Conservation (phyloP, 2,797 vertebrate genomes). For the Chaunax sp. region DNA sequence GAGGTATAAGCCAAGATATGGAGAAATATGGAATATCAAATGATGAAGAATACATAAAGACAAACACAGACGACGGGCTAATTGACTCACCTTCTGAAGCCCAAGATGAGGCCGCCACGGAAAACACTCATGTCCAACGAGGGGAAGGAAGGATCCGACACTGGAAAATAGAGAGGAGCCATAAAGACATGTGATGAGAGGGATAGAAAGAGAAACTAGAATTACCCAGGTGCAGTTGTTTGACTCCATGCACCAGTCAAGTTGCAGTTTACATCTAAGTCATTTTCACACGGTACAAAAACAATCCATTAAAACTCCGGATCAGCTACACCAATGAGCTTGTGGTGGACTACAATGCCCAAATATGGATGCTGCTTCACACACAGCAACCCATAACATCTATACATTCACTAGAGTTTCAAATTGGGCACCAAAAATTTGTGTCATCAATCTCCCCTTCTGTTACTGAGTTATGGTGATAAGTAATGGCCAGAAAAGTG, state of each 20-base stretch:
- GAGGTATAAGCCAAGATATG: slow-evolving; percentile 53
- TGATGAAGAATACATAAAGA: slow-evolving; percentile 33
- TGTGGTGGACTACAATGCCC: too few relatives aligned
- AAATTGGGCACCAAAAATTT: too few relatives aligned
- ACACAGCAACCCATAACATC: too few relatives aligned
- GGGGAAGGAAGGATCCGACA: slow-evolving; percentile 84
- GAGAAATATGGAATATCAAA: slow-evolving; percentile 61
- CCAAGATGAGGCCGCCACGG: slow-evolving; percentile 77
- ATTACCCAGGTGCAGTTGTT: too few relatives aligned
- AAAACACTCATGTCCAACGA: slow-evolving; percentile 72
- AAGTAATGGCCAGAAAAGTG: too few relatives aligned
- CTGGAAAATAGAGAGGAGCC: slow-evolving; percentile 72
- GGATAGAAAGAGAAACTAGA: background rate
- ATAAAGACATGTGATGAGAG: slow-evolving; percentile 5
- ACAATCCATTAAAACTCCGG: background rate
- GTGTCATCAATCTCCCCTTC: too few relatives aligned
- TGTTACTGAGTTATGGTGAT: too few relatives aligned
- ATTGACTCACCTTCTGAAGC: slow-evolving; percentile 89
- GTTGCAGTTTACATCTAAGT: too few relatives aligned
- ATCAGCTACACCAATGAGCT: too few relatives aligned
- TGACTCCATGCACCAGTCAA: too few relatives aligned
- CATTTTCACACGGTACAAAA: background rate
- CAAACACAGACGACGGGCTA: slow-evolving; percentile 8
- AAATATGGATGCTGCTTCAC: too few relatives aligned
- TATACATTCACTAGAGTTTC: too few relatives aligned